phyloP scores from a whole-genome alignment of 2,797 vertebrate species.

The Typhlichthys subterraneus region DNA sequence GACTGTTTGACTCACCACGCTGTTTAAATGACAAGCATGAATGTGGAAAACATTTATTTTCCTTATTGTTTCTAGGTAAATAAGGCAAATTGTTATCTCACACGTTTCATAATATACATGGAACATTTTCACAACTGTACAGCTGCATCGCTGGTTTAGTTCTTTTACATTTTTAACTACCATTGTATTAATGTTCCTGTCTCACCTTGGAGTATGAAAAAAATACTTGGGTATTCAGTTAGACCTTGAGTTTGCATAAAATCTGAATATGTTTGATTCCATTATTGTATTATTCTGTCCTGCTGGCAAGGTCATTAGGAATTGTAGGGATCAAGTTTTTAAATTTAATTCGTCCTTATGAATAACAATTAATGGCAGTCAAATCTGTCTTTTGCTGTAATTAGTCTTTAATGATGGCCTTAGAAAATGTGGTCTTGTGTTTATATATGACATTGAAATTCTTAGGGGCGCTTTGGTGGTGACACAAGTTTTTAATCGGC shows the following conservation, averaged over 20 bases:
- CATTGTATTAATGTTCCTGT: slow-evolving; percentile 10
- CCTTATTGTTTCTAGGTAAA: neutral
- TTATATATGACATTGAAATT: slow-evolving; percentile 59
- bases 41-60: neutral
- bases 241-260: slow-evolving; percentile 68
- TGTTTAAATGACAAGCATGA: slow-evolving; percentile 10
- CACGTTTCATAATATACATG: neutral
- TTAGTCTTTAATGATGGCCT: slow-evolving; percentile 53
- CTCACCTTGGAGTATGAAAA: slow-evolving; percentile 60
- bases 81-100: neutral
- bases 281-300: slow-evolving; percentile 52
- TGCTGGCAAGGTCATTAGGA: slow-evolving; percentile 61
- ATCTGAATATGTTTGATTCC: slow-evolving; percentile 63
- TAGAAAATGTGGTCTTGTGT: slow-evolving; percentile 54
- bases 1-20: slow-evolving; percentile 17
- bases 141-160: too few species aligned
- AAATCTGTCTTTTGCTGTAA: slow-evolving; percentile 65
- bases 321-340: slow-evolving; percentile 58
- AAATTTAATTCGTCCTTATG: slow-evolving; percentile 65
- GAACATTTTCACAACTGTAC: too few species aligned
- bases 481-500: slow-evolving; percentile 41
- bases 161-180: slow-evolving; percentile 13
- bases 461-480: slow-evolving; percentile 38
- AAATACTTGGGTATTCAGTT: slow-evolving; percentile 65
- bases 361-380: slow-evolving; percentile 62